Evolutionary conservation across 1,140 invertebrate species (phyloP).

Genomic region (Stenopsyche tienmushanensis): DNA sequence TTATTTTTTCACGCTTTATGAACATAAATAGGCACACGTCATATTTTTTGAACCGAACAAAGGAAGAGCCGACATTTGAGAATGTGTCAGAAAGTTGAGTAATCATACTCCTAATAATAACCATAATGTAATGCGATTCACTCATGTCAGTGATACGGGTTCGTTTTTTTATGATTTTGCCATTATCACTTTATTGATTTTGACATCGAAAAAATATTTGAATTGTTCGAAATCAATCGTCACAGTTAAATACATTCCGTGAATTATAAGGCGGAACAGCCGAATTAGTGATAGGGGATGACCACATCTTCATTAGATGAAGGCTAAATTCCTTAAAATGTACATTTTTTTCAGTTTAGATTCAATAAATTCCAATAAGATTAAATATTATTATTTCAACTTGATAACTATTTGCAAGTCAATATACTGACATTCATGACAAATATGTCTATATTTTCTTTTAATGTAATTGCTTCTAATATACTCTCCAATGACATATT

Average conservation of each 20-base stretch:
- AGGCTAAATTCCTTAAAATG: too few relatives aligned
- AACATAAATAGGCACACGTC: slow-evolving; percentile 28
- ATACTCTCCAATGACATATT: too few relatives aligned
- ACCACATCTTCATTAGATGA: too few relatives aligned
- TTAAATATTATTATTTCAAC: too few relatives aligned
- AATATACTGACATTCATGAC: too few relatives aligned
- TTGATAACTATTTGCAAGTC: too few relatives aligned
- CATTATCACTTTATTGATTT: background rate
- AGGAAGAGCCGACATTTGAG: slow-evolving; percentile 21
- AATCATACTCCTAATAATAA: slow-evolving; percentile 20
- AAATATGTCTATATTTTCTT: too few relatives aligned
- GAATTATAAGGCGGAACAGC: too few relatives aligned
- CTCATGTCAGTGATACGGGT: background rate
- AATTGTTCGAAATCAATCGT: background rate
- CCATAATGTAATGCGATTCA: background rate
- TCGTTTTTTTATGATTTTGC: background rate
- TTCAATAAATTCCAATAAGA: background rate
- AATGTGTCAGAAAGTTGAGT: slow-evolving; percentile 27
- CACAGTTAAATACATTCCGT: background rate
- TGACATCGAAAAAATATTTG: background rate
- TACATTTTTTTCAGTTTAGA: background rate
- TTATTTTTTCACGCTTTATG: slow-evolving; percentile 30
- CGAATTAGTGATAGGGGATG: too few relatives aligned
- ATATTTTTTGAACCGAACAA: slow-evolving; percentile 14
- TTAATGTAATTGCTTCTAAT: too few relatives aligned